Evolutionary conservation across 2,888 invertebrate species (phyloP), one percentile per base, ranked within the genome.

Genomic region (Parnassius mnemosyne): DNA sequence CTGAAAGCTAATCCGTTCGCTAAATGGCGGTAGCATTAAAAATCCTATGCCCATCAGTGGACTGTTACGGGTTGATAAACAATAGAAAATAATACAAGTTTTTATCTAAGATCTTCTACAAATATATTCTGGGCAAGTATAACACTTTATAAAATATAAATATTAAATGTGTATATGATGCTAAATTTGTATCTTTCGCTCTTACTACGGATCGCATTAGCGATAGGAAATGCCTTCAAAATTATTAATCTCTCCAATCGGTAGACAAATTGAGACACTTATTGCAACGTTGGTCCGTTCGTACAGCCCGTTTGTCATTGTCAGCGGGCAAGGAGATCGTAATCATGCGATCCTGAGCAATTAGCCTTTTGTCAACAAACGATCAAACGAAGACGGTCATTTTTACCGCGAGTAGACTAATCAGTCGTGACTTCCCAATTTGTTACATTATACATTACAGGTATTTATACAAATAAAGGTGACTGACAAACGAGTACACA

Each of bases 361-460:
- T 70, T 65, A 69, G 64, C 61, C 66, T 64, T 69, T 73, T 71
- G 71, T 71, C 71, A 68, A 71, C 71, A 65, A 57, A 60, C 68
- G 65, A 66, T 68, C 66, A 42, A 52, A 66, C 64, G 55, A 56
- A 46, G 51, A 61, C 66, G 65, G 59, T 58, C 64, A 55, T 54
- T 60, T 53, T 41, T 57, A 50, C 66, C 64, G 57, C 58, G 47
- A 47, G 60, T 61, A 65, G 58, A 64, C 69, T 71, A 71, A 71
- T 58, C 34, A 71, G 71, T 58, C 34, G 49, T 68, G 69, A 64
- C 64, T 53, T 47, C 43, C 55, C 55, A 58, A 69, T 70, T 67
- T 65, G 64, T 70, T 67, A 67, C 66, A 68, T 60, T 65, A 58
- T 63, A 57, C 57, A 66, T 63, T 56, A 62, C 57, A 55, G 58